Evolutionary conservation across 2,797 vertebrate genomes (phyloP), one percentile per base, ranked within the genome.

Genomic region (Delichon dasypus): DNA sequence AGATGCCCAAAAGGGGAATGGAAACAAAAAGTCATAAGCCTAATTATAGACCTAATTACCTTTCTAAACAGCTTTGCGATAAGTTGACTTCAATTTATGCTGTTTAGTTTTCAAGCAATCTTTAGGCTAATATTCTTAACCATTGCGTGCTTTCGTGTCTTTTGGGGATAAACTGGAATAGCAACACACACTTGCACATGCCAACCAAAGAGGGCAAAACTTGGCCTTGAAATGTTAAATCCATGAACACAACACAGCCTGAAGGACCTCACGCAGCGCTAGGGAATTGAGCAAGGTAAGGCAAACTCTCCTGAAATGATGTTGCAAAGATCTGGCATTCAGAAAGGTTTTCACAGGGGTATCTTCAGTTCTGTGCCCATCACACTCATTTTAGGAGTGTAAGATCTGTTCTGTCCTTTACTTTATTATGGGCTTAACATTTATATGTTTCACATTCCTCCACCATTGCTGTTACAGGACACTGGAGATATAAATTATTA

Each of bases 1-100:
- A 91, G 89, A 95, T 89, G 79, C 66, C 26, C 48, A 78, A 88
- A 89, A 78, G 97, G 97, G 97, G 94, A 98, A 97, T 10, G 14
- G 54, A 86, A 95, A 38, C 77, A 95, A 53, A 91, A 91, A 94
- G 64, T 68, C 47, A 58, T 86, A 79, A 71, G 78, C 42, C 70
- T 93, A 89, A 90, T 94, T 78, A 82, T 7, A 95, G 79, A 51
- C 70, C 61, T 93, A 93, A 96, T 95, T 93, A 93, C 84, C 92
- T 94, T 95, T 96, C 92, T 87, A 91, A 71, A 77, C 62, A 96
- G 76, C 84, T 87, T 96, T 96, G 87, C 90, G 90, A 88, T 96
- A 97, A 77, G 82, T 16, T 90, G 75, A 86, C 93, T 97, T 95
- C 61, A 70, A 89, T 94, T 93, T 83, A 89, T 22, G 20, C 61